A percentile compares a stretch with the other conserved stretches of the same genome.
Evolutionary conservation across 35 echinoderm and acorn worm species (phyloP).

Genomic region (Ptychodera flava): DNA sequence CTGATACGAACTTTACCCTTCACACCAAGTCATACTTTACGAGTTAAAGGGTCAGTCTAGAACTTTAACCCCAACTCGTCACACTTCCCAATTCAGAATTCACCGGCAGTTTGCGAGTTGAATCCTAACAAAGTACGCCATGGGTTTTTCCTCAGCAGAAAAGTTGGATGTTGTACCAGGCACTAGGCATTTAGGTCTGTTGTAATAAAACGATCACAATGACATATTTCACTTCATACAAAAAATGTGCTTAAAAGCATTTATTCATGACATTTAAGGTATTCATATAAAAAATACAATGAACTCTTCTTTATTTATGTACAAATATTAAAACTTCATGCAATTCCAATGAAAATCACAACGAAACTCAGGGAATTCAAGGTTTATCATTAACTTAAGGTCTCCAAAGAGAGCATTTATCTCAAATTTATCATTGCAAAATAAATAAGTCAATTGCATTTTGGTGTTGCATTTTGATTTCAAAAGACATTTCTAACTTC

Average conservation of each 20-base stretch:
- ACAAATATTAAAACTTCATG: conserved; percentile 2
- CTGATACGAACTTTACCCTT: no score
- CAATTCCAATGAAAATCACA: not conserved
- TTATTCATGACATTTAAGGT: not conserved
- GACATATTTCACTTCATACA: not conserved
- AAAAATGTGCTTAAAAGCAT: not conserved
- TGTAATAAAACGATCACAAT: no score
- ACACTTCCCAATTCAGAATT: no score
- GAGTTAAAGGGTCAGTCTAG: no score
- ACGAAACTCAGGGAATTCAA: not conserved
- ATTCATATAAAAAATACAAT: not conserved
- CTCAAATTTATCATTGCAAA: not conserved
- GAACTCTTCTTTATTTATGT: conserved; percentile 1
- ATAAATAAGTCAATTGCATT: not conserved
- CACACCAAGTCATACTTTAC: no score
- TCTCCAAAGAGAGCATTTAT: not conserved
- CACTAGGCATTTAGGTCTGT: no score
- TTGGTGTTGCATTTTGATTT: not conserved
- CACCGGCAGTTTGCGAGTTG: no score
- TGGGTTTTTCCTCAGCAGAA: no score
- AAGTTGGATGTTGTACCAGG: no score
- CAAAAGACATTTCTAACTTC: not conserved
- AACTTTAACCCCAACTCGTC: no score
- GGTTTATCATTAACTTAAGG: not conserved
- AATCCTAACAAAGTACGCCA: no score